phyloP scores from a whole-genome alignment of 2,888 invertebrate genomes.

The Troides aeacus region DNA sequence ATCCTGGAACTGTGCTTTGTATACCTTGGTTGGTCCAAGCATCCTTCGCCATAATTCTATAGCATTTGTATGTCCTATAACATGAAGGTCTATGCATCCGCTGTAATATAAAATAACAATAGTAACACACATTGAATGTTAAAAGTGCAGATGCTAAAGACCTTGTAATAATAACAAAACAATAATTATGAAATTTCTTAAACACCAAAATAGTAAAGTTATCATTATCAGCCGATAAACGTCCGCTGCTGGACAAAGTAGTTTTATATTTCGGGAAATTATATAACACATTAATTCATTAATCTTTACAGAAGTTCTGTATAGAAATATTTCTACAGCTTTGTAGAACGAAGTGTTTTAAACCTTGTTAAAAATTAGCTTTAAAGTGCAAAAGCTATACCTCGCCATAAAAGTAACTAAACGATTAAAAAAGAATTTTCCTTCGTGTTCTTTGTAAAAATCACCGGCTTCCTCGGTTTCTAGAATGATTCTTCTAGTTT shows the following conservation, averaged over 20 bases:
- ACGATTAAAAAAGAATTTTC: constrained; percentile 91
- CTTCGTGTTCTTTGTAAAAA: constrained; percentile 91
- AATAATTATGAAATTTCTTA: too few relatives aligned
- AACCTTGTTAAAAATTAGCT: too few relatives aligned
- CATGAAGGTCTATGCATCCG: constrained; percentile 90
- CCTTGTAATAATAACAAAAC: too few relatives aligned
- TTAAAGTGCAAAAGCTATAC: constrained; percentile 55
- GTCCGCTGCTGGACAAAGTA: too few relatives aligned
- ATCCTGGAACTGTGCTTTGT: constrained; percentile 86
- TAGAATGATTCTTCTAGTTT: constrained; percentile 83
- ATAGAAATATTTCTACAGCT: too few relatives aligned
- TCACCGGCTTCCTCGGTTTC: constrained; percentile 82
- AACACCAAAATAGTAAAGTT: too few relatives aligned
- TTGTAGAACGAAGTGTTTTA: too few relatives aligned
- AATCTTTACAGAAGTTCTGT: too few relatives aligned
- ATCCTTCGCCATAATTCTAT: constrained; percentile 89
- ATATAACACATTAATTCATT: too few relatives aligned
- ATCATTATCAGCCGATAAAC: too few relatives aligned
- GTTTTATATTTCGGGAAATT: too few relatives aligned
- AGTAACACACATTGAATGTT: background rate
- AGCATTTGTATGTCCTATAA: constrained; percentile 88
- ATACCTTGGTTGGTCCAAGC: constrained; percentile 95
- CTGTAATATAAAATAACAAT: constrained; percentile 75
- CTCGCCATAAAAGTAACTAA: constrained; percentile 90
- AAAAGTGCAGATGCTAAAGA: background rate